These are phyloP conservation scores for Chelonus formosanus DNA, from an alignment of 2,888 invertebrate species.

Conservation along the genomic window DNA sequence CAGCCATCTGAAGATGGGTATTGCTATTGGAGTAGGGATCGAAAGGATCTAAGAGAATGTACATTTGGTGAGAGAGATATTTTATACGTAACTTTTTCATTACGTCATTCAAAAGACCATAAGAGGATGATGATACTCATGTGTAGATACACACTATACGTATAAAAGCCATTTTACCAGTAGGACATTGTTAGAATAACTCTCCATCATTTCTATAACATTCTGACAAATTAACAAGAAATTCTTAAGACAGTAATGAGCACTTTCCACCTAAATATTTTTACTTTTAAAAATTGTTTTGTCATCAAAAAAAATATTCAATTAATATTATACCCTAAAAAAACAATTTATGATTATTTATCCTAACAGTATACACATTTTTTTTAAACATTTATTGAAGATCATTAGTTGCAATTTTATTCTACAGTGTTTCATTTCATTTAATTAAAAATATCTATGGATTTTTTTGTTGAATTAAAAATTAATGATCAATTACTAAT, in stretches of 20 bases:
- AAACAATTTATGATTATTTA: no score
- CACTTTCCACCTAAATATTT: conserved; percentile 26
- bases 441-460: no score
- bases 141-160: neutral
- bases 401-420: no score
- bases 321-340: neutral
- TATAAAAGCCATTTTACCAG: neutral
- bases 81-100: conserved; percentile 25
- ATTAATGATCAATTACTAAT: no score
- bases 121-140: neutral
- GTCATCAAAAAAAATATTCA: neutral
- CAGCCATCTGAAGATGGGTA: conserved; percentile 28
- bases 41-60: conserved; percentile 26
- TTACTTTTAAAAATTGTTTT: neutral
- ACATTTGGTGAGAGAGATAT: conserved; percentile 18
- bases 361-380: no score
- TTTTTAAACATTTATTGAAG: no score
- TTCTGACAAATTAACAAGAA: conserved; percentile 7
- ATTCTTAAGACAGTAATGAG: conserved; percentile 10
- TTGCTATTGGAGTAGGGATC: conserved; percentile 32
- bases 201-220: conserved; percentile 3
- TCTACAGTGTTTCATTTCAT: no score
- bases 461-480: no score
- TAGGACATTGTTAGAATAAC: conserved; percentile 20
- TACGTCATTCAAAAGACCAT: conserved; percentile 21